These are phyloP conservation scores for Platysteira castanea DNA, from an alignment of 2,113 vertebrate species.

Conservation along the genomic window DNA sequence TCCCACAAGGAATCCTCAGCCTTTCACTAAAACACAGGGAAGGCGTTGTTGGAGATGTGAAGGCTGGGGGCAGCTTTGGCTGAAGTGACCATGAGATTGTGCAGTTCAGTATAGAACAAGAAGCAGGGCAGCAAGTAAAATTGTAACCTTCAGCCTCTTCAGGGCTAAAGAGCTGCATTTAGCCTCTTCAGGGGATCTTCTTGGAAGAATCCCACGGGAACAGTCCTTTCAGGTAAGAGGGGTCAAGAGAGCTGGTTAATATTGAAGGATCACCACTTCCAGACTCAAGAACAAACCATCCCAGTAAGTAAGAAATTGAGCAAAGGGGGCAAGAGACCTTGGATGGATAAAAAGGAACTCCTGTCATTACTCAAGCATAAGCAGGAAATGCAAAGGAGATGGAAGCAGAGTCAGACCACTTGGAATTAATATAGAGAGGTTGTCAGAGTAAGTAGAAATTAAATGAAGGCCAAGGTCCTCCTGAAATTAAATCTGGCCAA, in stretches of 20 bases:
- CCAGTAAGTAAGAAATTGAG: not conserved
- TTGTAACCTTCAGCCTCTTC: not conserved
- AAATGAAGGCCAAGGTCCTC: not conserved
- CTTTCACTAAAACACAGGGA: not conserved
- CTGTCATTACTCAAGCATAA: not conserved
- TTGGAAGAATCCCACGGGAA: not conserved
- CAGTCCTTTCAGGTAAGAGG: not conserved
- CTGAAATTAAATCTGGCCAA: not conserved
- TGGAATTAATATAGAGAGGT: not conserved
- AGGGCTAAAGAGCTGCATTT: not conserved
- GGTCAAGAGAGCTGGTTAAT: not conserved
- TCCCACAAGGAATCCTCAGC: not conserved
- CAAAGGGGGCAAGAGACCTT: not conserved
- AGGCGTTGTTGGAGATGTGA: not conserved
- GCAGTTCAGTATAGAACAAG: not conserved
- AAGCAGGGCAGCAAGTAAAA: not conserved
- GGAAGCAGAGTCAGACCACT: not conserved
- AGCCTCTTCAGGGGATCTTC: not conserved
- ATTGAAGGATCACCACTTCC: not conserved
- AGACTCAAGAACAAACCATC: not conserved
- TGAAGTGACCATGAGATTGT: not conserved
- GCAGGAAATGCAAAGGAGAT: not conserved
- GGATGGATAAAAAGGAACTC: not conserved
- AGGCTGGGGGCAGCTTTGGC: not conserved
- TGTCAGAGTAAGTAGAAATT: not conserved